Conservation (phyloP, 2,797 vertebrate genomes). For the Spinus olivaceus region DNA sequence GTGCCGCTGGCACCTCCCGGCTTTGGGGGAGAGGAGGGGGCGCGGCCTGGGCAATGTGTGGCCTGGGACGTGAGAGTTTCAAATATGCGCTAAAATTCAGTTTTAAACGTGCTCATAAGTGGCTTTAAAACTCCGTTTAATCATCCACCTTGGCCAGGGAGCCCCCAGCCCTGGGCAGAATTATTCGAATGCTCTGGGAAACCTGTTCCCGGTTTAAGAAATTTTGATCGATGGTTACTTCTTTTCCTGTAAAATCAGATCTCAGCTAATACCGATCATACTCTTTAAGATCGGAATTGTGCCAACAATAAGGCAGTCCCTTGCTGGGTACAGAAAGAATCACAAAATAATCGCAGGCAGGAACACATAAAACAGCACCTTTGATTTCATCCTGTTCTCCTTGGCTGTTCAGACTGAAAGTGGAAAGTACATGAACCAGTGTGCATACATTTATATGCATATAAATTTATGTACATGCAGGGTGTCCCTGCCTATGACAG, state of each 20-base stretch:
- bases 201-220: fast-evolving
- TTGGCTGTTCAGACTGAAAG: not conserved
- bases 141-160: fast-evolving
- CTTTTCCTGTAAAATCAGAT: not conserved
- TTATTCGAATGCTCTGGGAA: not conserved
- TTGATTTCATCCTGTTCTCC: not conserved
- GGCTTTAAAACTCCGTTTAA: fast-evolving
- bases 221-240: not conserved
- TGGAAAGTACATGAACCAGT: not conserved
- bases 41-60: fast-evolving
- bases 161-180: fast-evolving
- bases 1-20: fast-evolving
- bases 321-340: not conserved
- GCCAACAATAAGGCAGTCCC: not conserved
- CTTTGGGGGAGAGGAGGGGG: not conserved
- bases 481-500: not conserved
- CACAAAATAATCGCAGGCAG: not conserved
- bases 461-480: no score
- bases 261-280: not conserved
- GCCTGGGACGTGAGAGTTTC: fast-evolving
- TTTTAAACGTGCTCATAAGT: fast-evolving
- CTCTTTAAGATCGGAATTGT: not conserved
- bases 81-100: fast-evolving
- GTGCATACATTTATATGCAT: no score
- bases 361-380: no score